Evolutionary conservation across 2,113 vertebrate species (phyloP), one percentile per base, ranked within the genome.

Genomic region (Cettia cetti): DNA sequence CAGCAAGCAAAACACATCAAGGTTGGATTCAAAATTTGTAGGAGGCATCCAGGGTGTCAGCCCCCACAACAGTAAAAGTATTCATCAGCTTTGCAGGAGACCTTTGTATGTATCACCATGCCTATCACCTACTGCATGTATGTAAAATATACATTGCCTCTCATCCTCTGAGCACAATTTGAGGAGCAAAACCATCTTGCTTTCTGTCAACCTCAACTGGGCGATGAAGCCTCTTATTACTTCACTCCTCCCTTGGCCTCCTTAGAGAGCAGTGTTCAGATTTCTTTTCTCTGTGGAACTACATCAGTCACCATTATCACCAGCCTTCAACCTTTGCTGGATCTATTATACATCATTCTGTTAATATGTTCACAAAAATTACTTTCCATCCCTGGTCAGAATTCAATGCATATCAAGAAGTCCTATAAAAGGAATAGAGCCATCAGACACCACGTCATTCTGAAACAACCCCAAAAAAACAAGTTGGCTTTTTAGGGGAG

Each of bases 311-410:
- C 33, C 83, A 92, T 80, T 59, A 90, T 40, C 78, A n/a, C n/a
- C n/a, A 80, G 75, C 35, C 78, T 90, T 50, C 86, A 82, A 57
- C 50, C 50, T 56, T 72, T 57, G 39, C 80, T 80, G 72, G 50
- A 53, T 61, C 63, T 87, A 50, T 88, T 77, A 64, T 64, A 80
- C 61, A 63, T 64, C 17, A 42, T 64, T 68, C 76, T 78, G 60
- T 91, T 82, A 95, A 74, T 72, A 92, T 13, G 44, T 69, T 92
- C 77, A 87, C 18, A 94, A 90, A 95, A 89, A 70, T 56, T 61
- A 42, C 53, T 68, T 89, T 91, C 90, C 81, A 66, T 50, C 47
- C 61, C 50, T 74, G 61, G 45, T 92, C 12, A 27, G 75, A 52
- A 90, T 59, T 61, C 54, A 45, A 21, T 19, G n/a, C 7, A 5